These are phyloP conservation scores for Rhagonycha fulva DNA, from an alignment of 2,888 invertebrate genomes.

Conservation along the genomic window DNA sequence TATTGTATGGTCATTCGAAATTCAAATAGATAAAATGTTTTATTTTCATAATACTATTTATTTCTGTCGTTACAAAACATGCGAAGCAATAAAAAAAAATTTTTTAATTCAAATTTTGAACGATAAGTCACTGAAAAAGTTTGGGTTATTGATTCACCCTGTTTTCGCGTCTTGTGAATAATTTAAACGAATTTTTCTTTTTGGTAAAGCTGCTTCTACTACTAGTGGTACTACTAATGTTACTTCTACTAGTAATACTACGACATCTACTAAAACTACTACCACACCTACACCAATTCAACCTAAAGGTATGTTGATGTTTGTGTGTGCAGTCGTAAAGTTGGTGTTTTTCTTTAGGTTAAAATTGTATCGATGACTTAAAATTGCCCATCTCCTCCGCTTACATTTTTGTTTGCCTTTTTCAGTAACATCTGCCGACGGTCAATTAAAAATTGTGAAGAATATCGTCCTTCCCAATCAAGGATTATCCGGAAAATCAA, in stretches of 20 bases:
- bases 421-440: constrained; percentile 60
- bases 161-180: neutral
- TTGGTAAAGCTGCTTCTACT: constrained; percentile 46
- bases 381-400: neutral
- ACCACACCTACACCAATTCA: constrained; percentile 52
- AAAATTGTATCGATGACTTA: neutral
- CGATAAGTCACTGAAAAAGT: neutral
- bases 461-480: constrained; percentile 66
- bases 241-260: constrained; percentile 43
- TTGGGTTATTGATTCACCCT: neutral
- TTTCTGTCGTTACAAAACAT: too few species aligned
- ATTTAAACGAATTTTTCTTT: constrained; percentile 17
- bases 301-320: constrained; percentile 52
- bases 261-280: constrained; percentile 45
- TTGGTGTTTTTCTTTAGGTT: neutral
- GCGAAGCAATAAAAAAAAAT: too few species aligned
- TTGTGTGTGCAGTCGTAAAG: constrained; percentile 1
- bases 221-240: constrained; percentile 49
- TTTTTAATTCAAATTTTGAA: neutral
- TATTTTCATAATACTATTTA: too few species aligned
- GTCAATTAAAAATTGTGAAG: constrained; percentile 67
- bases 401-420: neutral
- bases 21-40: too few species aligned
- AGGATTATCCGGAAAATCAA: constrained; percentile 63
- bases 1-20: too few species aligned